A percentile compares a stretch with the other conserved stretches of the same genome.
These are phyloP conservation scores for Burhinus bistriatus DNA, from an alignment of 2,113 vertebrate genomes.

Conservation along the genomic window DNA sequence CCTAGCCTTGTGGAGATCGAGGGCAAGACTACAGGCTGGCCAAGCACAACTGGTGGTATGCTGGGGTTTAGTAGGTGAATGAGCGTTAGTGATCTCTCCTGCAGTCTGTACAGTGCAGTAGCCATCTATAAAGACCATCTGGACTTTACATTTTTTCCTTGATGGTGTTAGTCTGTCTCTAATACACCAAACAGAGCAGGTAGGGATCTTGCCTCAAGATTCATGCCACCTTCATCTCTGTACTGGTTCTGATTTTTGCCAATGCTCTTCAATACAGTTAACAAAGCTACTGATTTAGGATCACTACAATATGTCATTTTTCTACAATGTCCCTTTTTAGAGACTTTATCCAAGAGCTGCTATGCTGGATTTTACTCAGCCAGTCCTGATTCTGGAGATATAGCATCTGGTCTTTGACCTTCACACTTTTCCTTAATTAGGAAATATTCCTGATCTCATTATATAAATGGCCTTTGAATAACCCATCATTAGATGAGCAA, in stretches of 20 bases:
- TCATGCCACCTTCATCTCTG: neutral
- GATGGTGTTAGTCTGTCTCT: neutral
- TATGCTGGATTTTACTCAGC: neutral
- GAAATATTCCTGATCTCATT: neutral
- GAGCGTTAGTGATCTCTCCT: neutral
- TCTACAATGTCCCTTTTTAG: neutral
- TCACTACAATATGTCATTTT: neutral
- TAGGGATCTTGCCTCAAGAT: neutral
- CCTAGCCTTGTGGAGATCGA: fast-evolving
- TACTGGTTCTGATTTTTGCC: neutral
- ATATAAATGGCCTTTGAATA: neutral
- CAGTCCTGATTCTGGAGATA: neutral
- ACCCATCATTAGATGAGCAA: neutral
- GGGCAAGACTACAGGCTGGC: neutral
- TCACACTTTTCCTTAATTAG: neutral
- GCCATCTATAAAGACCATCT: neutral
- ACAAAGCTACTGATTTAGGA: neutral
- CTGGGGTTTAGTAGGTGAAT: neutral
- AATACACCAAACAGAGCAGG: neutral
- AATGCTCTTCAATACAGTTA: neutral
- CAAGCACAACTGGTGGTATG: fast-evolving
- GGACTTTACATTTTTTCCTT: neutral
- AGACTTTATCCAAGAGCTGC: neutral
- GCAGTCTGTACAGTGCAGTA: neutral
- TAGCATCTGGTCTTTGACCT: neutral